Percentiles rank a stretch among this genome's conserved stretches.
Evolutionary conservation across 2,888 invertebrate species (phyloP).

Genomic region (Nesidiocoris tenuis): DNA sequence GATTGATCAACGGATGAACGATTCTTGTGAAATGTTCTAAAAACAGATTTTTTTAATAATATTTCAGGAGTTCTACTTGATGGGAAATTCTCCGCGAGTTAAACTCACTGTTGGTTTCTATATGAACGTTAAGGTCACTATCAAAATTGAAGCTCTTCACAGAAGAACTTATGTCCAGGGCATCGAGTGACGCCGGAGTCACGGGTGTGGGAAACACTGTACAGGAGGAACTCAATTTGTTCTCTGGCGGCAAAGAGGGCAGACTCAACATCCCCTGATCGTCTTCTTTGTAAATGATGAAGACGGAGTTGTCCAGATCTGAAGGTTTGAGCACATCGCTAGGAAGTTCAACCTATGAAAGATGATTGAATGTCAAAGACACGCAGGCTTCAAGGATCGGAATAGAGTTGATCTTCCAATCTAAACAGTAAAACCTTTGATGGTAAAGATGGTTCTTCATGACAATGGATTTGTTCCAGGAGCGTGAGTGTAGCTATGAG

Average conservation of each 20-base stretch:
- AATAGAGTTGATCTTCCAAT: no score
- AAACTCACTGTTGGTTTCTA: slow-evolving; percentile 22
- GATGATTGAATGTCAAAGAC: no score
- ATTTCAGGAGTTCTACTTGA: no score
- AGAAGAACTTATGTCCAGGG: neutral
- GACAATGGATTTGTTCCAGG: no score
- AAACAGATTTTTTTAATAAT: no score
- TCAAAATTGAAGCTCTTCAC: slow-evolving; percentile 16
- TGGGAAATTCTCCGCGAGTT: no score
- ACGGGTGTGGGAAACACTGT: neutral
- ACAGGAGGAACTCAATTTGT: neutral
- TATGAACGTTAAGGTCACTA: slow-evolving; percentile 22
- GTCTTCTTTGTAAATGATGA: slow-evolving; percentile 14
- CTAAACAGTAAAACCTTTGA: no score
- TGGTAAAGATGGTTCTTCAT: no score
- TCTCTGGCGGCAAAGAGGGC: neutral
- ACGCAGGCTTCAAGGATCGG: no score
- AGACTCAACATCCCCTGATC: neutral
- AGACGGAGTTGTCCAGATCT: neutral
- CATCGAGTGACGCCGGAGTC: neutral
- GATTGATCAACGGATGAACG: no score
- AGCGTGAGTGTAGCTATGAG: no score
- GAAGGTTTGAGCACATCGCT: neutral
- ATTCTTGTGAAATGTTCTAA: no score
- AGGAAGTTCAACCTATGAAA: neutral